phyloP scores from a whole-genome alignment of 2,797 vertebrate species.

The Myotis findleyi region DNA sequence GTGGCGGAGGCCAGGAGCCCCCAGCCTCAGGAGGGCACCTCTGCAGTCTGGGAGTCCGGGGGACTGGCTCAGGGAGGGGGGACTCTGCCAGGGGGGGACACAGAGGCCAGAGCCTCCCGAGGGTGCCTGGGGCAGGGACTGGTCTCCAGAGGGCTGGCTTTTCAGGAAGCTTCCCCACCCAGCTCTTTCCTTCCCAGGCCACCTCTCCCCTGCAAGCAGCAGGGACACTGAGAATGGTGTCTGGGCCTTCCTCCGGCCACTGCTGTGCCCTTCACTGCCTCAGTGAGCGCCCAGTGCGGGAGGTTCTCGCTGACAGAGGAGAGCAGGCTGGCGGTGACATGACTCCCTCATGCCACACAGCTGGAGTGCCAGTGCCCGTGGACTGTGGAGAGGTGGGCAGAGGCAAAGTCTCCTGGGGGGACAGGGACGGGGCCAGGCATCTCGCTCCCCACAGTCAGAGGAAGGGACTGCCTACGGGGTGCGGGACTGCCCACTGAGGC shows the following conservation, averaged over 20 bases:
- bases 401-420: not conserved
- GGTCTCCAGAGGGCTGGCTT: not conserved
- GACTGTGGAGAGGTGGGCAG: not conserved
- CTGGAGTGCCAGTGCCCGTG: not conserved
- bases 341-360: not conserved
- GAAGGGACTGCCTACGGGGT: not conserved
- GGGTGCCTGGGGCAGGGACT: not conserved
- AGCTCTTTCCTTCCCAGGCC: no score
- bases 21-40: not conserved
- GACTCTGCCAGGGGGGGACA: not conserved
- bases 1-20: not conserved
- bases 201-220: not conserved
- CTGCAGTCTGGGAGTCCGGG: not conserved
- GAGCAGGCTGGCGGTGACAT: not conserved
- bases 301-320: not conserved
- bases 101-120: not conserved
- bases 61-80: not conserved
- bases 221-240: not conserved
- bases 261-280: not conserved
- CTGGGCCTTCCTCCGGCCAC: not conserved
- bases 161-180: not conserved
- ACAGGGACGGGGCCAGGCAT: not conserved
- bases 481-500: not conserved
- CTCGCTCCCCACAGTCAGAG: not conserved
- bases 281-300: not conserved